Evolutionary conservation across 2,113 vertebrate species (phyloP).

Genomic region (Catharus fuscescens): DNA sequence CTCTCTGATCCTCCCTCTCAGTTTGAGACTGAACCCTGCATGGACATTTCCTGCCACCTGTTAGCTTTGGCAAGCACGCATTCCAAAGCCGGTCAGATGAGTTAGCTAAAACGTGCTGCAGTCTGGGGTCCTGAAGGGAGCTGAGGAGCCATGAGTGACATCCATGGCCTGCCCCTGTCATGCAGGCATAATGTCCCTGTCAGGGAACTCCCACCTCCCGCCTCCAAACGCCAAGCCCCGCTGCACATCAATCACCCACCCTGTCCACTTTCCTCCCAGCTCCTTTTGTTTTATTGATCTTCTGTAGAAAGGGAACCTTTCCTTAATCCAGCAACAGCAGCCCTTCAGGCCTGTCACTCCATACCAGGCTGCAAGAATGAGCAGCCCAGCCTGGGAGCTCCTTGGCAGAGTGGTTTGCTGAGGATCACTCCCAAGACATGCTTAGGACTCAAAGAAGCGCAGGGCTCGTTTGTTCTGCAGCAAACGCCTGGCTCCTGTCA

Average conservation of each 20-base stretch:
- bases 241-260: background rate
- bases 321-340: background rate
- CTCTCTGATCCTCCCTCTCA: background rate
- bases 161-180: background rate
- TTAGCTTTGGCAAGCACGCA: background rate
- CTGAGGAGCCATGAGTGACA: background rate
- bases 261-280: background rate
- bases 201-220: background rate
- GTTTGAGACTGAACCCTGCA: background rate
- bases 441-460: background rate
- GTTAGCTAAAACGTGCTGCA: background rate
- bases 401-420: background rate
- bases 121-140: background rate
- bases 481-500: background rate
- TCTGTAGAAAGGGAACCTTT: conserved; percentile 22
- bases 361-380: background rate
- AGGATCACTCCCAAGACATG: background rate
- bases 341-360: background rate
- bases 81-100: background rate
- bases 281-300: conserved; percentile 30
- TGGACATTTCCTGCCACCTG: background rate
- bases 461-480: background rate
- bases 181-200: background rate
- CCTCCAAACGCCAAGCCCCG: background rate
- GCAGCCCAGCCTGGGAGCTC: background rate